Evolutionary conservation across 2,797 vertebrate species (phyloP), one percentile per base, ranked within the genome.

Genomic region (Carapus acus): DNA sequence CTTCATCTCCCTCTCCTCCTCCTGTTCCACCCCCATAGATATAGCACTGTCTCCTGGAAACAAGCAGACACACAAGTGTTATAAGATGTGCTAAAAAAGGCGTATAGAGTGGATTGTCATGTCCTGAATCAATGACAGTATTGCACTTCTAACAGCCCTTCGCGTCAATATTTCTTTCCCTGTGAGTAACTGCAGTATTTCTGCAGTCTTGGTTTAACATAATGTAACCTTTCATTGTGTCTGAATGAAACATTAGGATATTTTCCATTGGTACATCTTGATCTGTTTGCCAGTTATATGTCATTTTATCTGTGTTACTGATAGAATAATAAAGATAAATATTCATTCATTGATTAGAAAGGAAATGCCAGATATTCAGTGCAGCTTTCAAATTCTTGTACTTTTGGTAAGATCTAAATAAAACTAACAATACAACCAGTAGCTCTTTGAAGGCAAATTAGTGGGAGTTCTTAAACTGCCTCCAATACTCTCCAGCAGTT

Each of bases 1-100:
- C 56, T 88, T 88, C 82, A 91, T 89, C 71, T 86, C 71, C 19
- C 58, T 49, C 57, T 64, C 31, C 21, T 57, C 54, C 41, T 62
- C 55, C 65, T 53, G 49, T 38, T 56, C 52, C 6, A 3, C 59
- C 46, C 73, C 57, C 62, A 42, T 52, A 27, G 47, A 56, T 39
- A 20, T 41, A 7, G 64, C 48, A 1, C 58, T 21, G 71, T 82
- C 80, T 72, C 71, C 84, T 80, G 65, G 59, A 68, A 79, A 66
- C 55, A 68, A 67, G 44, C 3, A 73, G 44, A 58, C 6, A 53
- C 21, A 31, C 14, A 13, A 15, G 41, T 42, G 59, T 38, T 54
- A 27, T 62, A 36, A 55, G 53, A 39, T n/a, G 39, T 9, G 33
- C 17, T 43, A 40, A 19, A 34, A 58, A 48, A 14, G 7, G n/a